Evolutionary conservation across 2,888 invertebrate species (phyloP), one percentile per base, ranked within the genome.

Genomic region (Ennomos erosarius): DNA sequence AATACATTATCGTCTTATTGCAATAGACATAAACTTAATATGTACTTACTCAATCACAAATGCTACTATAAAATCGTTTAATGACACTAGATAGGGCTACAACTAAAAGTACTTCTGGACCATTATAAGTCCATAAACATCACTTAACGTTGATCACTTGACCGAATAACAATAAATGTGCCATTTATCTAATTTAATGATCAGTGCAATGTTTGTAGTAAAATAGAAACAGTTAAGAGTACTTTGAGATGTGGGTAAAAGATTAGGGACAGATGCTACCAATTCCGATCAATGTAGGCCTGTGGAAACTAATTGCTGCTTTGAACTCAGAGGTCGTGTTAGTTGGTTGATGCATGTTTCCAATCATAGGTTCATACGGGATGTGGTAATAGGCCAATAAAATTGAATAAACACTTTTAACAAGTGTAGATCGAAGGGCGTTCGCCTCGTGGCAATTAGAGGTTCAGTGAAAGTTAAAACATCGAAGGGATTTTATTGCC

Each of bases 381-480:
- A 70, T 79, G 78, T 73, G 60, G 77, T 72, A 79, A 80, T 71
- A 59, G 55, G 58, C 66, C 69, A 81, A 79, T 82, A 77, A 78
- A 81, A 26, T 26, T 26, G 26, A 26, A 81, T 71, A 70, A 67
- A 66, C 60, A 75, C 76, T 77, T 75, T 71, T 78, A 74, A 62
- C 47, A 38, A 48, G 33, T 51, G 34, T 59, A 50, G 48, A 47
- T 49, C 38, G 47, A 63, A 64, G 71, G 65, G 60, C 57, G 54
- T 54, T n/a, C n/a, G n/a, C n/a, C n/a, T n/a, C 46, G 55, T 62
- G 64, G 67, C 63, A 73, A 74, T 70, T 70, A 67, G 53, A 63
- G 52, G 64, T 62, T 63, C 55, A 71, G 78, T 71, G 73, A 78
- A 78, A 73, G 78, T 72, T 68, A 68, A 60, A 46, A 51, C 52